Evolutionary conservation across 2,113 vertebrate species (phyloP).

Genomic region (Rhinolophus ferrumequinum): DNA sequence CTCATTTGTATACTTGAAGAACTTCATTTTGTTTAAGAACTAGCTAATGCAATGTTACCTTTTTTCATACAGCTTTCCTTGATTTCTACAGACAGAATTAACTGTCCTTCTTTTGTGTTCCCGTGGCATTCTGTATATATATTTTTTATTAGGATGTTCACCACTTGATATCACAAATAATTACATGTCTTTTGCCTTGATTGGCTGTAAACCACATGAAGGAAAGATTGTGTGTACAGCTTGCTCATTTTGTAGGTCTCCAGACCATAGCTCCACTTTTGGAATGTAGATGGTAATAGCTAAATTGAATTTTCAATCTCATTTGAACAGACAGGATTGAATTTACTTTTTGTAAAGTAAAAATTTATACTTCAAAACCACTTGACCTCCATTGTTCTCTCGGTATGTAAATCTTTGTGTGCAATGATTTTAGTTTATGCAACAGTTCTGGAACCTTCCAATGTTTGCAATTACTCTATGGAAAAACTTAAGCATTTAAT

Average conservation of each 20-base stretch:
- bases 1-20: background rate
- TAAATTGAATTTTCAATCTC: background rate
- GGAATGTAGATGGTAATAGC: background rate
- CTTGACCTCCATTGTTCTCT: background rate
- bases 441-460: background rate
- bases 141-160: background rate
- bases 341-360: constrained; percentile 15
- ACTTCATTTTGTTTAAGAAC: background rate
- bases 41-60: background rate
- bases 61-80: background rate
- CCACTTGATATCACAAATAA: background rate
- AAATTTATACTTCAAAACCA: background rate
- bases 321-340: background rate
- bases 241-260: background rate
- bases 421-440: background rate
- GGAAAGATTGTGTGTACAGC: background rate
- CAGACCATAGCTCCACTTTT: background rate
- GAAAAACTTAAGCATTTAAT: background rate
- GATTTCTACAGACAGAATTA: background rate
- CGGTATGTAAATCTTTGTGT: background rate
- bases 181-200: background rate
- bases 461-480: background rate
- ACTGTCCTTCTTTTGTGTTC: background rate
- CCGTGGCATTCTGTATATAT: background rate
- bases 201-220: background rate